Evolutionary conservation across 1,140 invertebrate species (phyloP).

Genomic region (Cephus cinctus): DNA sequence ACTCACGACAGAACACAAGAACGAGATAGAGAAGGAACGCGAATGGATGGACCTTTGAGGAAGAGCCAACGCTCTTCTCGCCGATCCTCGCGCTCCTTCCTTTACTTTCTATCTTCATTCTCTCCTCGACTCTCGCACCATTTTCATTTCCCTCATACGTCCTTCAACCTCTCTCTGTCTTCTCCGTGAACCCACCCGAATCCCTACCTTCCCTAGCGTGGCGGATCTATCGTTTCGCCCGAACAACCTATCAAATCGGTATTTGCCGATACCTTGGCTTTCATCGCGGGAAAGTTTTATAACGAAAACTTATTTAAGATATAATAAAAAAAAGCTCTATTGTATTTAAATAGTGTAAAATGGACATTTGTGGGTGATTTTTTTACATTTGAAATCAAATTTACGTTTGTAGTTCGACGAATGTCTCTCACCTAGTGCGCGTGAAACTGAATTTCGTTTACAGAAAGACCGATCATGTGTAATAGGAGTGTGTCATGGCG

Average conservation of each 20-base stretch:
- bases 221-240: slow-evolving; percentile 43
- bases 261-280: slow-evolving; percentile 50
- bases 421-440: slow-evolving; percentile 56
- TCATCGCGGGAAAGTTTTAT: slow-evolving; percentile 52
- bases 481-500: slow-evolving; percentile 41
- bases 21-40: no score
- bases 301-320: slow-evolving; percentile 56
- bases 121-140: no score
- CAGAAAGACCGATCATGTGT: slow-evolving; percentile 39
- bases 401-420: slow-evolving; percentile 55
- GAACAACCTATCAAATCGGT: slow-evolving; percentile 46
- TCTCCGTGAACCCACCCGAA: no score
- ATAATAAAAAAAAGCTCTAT: slow-evolving; percentile 50
- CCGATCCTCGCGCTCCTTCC: no score
- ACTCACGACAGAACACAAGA: no score
- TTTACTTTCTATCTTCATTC: no score
- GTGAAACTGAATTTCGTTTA: slow-evolving; percentile 52
- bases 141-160: no score
- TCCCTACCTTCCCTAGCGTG: no score
- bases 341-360: slow-evolving; percentile 59
- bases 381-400: slow-evolving; percentile 53
- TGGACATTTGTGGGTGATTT: slow-evolving; percentile 53
- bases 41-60: no score
- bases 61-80: no score
- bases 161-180: no score